Evolutionary conservation across 2,113 vertebrate species (phyloP).

Genomic region (Dasypus novemcinctus): DNA sequence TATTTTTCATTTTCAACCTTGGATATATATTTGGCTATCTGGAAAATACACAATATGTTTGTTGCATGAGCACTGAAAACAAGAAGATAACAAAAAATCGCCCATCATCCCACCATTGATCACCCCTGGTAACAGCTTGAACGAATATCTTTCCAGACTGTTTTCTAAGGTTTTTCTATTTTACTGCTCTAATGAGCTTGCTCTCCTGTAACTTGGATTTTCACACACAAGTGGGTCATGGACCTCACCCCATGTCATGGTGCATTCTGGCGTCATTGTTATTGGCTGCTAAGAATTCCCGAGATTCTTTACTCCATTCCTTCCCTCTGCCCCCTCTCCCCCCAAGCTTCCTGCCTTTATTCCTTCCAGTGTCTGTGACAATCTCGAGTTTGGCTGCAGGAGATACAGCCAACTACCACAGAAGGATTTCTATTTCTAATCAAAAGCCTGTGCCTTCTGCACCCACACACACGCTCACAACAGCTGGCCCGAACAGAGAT

Average conservation of each 20-base stretch:
- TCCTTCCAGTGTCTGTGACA: background rate
- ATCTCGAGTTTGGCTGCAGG: background rate
- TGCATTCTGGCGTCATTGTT: background rate
- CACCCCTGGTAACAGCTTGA: background rate
- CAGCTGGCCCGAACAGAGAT: background rate
- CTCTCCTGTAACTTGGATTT: background rate
- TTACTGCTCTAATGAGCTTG: background rate
- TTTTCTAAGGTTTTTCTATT: background rate
- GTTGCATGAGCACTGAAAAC: background rate
- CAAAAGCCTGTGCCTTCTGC: background rate
- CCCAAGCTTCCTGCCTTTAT: background rate
- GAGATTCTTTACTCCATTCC: background rate
- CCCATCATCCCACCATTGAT: background rate
- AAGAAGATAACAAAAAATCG: background rate
- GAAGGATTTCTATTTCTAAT: background rate
- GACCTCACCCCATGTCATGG: background rate
- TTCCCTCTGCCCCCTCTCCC: rapidly evolving
- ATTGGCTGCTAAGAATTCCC: background rate
- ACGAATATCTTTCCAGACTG: background rate
- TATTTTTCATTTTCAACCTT: background rate
- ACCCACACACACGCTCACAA: background rate
- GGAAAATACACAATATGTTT: background rate
- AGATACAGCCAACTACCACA: background rate
- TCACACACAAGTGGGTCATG: background rate
- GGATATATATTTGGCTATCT: background rate